phyloP scores from a whole-genome alignment of 2,797 vertebrate genomes.

The Lateolabrax maculatus region DNA sequence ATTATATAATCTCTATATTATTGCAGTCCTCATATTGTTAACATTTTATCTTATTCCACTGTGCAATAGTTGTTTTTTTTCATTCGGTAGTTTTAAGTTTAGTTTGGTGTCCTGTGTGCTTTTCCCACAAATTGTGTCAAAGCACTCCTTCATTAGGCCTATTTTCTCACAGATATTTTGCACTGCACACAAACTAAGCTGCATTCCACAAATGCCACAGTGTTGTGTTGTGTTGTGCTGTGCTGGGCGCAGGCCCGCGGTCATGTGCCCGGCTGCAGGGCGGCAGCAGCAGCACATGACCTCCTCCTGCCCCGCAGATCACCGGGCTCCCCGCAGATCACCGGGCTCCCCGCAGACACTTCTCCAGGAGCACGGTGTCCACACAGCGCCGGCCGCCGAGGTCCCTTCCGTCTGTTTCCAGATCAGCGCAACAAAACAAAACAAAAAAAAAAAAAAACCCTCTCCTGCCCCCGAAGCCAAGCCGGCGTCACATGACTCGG shows the following conservation, averaged over 20 bases:
- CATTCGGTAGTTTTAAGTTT: background rate
- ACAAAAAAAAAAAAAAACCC: too few species aligned
- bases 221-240: constrained; percentile 7
- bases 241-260: constrained; percentile 13
- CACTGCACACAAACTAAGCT: constrained; percentile 11
- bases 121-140: background rate
- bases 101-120: too few species aligned
- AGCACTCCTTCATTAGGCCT: background rate
- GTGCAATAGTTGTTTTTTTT: background rate
- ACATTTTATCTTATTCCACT: background rate
- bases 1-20: background rate
- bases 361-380: background rate
- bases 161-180: background rate
- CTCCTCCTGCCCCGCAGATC: constrained; percentile 21
- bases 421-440: constrained; percentile 35
- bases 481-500: constrained; percentile 67
- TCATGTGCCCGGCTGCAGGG: constrained; percentile 62
- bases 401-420: constrained; percentile 19
- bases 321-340: background rate
- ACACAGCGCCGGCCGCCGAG: too few species aligned
- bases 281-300: constrained; percentile 72
- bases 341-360: too few species aligned
- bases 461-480: constrained; percentile 21
- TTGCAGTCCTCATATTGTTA: background rate
- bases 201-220: constrained; percentile 64